phyloP scores from a whole-genome alignment of 2,797 vertebrate genomes.

The Merluccius polli region DNA sequence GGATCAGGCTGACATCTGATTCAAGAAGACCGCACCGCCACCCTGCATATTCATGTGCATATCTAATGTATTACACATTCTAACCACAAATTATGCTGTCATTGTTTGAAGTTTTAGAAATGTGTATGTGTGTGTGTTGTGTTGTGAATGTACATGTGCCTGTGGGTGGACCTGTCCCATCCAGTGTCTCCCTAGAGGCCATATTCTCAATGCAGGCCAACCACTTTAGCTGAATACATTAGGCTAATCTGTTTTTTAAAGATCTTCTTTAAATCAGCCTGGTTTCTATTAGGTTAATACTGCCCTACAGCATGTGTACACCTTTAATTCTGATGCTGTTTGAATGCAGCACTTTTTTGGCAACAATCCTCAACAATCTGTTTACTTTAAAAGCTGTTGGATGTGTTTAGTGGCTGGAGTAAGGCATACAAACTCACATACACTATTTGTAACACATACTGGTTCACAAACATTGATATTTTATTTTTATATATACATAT shows the following conservation, averaged over 20 bases:
- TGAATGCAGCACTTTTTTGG: background rate
- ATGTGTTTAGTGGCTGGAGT: background rate
- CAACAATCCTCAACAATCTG: background rate
- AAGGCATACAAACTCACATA: background rate
- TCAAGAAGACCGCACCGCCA: too few relatives aligned
- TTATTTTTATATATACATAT: conserved; percentile 16
- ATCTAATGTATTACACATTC: background rate
- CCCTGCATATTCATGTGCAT: background rate
- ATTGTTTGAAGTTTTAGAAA: conserved; percentile 8
- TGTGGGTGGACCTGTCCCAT: conserved; percentile 51
- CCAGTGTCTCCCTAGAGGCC: conserved; percentile 60
- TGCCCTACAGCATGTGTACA: background rate
- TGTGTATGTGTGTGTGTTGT: conserved; percentile 40
- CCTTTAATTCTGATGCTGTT: background rate
- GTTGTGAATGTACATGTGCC: background rate
- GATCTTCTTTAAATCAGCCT: background rate
- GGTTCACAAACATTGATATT: background rate
- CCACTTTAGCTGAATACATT: conserved; percentile 57
- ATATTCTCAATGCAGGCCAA: conserved; percentile 60
- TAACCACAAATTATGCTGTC: background rate
- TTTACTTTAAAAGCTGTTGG: too few relatives aligned
- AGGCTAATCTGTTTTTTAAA: conserved; percentile 48
- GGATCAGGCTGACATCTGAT: too few relatives aligned
- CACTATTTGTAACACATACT: background rate
- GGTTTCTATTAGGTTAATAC: background rate